Conservation (phyloP, 1,140 invertebrate species). For the Aethina tumida region DNA sequence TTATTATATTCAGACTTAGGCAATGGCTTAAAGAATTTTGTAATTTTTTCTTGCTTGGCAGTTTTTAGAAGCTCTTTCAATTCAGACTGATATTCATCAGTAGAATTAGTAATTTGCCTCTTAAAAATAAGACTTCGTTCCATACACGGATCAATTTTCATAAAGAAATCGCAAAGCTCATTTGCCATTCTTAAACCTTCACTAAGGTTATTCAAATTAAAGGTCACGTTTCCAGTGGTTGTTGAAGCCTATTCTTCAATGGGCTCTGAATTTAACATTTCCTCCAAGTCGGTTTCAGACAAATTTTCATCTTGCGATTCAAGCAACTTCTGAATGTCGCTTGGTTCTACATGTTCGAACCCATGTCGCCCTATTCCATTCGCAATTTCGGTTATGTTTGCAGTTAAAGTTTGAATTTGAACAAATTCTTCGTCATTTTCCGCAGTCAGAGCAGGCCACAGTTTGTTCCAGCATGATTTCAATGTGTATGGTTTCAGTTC, state of each 20-base stretch:
- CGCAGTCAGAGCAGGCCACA: slow-evolving; percentile 8
- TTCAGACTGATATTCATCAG: too few species aligned
- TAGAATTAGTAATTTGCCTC: neutral
- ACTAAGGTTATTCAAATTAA: slow-evolving; percentile 3
- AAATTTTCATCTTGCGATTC: slow-evolving; percentile 31
- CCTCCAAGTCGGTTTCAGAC: slow-evolving; percentile 26
- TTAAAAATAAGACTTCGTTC: slow-evolving; percentile 2
- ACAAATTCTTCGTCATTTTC: slow-evolving; percentile 22
- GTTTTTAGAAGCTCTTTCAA: too few species aligned
- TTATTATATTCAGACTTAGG: too few species aligned
- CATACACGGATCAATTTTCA: slow-evolving; percentile 3
- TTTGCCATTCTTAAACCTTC: slow-evolving; percentile 5
- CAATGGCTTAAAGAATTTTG: too few species aligned
- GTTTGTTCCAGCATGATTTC: slow-evolving; percentile 31
- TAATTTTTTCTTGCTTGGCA: too few species aligned
- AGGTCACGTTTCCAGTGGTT: neutral
- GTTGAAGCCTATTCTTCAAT: slow-evolving; percentile 25
- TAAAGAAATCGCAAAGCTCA: slow-evolving; percentile 3
- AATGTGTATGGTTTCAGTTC: slow-evolving; percentile 27
- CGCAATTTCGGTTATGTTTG: slow-evolving; percentile 22
- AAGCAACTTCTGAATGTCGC: slow-evolving; percentile 28
- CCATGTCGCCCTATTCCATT: slow-evolving; percentile 26
- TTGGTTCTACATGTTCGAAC: slow-evolving; percentile 32
- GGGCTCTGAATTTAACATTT: slow-evolving; percentile 30
- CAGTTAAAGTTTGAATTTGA: slow-evolving; percentile 28